These are phyloP conservation scores for Lamellibrachia luymesi DNA, from an alignment of 1,140 invertebrate species.

Conservation along the genomic window DNA sequence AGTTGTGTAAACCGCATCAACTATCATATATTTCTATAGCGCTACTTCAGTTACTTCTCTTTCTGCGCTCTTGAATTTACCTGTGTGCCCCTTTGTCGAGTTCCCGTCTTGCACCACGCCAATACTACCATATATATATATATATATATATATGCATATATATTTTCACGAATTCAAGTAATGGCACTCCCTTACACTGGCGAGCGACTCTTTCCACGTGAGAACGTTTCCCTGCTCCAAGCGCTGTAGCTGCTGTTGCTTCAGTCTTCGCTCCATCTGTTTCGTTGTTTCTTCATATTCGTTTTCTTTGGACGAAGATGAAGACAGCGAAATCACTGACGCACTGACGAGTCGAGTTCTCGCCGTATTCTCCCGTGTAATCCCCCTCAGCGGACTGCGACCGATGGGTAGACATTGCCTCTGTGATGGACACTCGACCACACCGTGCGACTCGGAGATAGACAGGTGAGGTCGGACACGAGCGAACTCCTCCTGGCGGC, in stretches of 20 bases:
- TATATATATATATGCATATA: background rate
- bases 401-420: background rate
- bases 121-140: too few species aligned
- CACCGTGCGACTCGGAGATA: background rate
- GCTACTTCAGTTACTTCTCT: too few species aligned
- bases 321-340: background rate
- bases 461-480: background rate
- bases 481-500: background rate
- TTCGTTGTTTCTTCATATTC: background rate
- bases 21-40: too few species aligned
- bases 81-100: too few species aligned
- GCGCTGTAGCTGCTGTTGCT: background rate
- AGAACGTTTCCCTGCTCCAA: background rate
- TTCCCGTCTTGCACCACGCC: too few species aligned
- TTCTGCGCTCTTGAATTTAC: too few species aligned
- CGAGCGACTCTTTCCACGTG: background rate
- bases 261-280: background rate
- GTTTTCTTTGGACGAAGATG: background rate
- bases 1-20: too few species aligned
- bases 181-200: background rate
- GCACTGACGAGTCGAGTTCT: background rate
- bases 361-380: background rate
- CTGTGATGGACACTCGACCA: background rate
- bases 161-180: background rate
- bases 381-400: background rate